A percentile compares a stretch with the other conserved stretches of the same genome.
These are phyloP conservation scores for Ethmia dodecea DNA, from an alignment of 2,888 invertebrate species.

Conservation along the genomic window DNA sequence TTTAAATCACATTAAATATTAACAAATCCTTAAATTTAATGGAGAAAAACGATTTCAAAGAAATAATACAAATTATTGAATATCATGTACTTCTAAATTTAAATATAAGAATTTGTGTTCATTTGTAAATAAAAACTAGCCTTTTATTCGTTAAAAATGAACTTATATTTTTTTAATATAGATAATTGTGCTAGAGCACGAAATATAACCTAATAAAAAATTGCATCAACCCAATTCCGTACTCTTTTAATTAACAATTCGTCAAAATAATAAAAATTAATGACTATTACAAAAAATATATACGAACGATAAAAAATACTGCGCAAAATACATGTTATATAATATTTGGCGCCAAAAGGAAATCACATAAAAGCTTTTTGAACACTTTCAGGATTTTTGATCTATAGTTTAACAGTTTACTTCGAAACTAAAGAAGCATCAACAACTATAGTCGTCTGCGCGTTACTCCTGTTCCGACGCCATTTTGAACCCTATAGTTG, in stretches of 20 bases:
- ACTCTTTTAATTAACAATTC: conserved; percentile 14
- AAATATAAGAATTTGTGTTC: no score
- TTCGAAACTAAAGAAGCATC: no score
- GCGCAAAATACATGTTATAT: conserved; percentile 2
- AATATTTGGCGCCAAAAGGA: conserved; percentile 32
- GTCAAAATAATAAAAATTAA: conserved; percentile 25
- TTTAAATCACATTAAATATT: conserved; percentile 51
- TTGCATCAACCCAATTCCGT: conserved; percentile 39
- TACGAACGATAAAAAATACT: conserved; percentile 15
- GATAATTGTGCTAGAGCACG: no score
- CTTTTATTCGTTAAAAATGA: no score
- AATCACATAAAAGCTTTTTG: conserved; percentile 3
- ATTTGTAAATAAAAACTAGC: no score
- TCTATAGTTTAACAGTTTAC: no score
- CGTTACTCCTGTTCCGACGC: no score
- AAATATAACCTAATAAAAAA: conserved; percentile 22
- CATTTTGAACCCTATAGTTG: no score
- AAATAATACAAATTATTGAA: conserved; percentile 6
- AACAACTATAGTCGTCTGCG: no score
- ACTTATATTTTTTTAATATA: no score
- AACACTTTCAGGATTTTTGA: no score
- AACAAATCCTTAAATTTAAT: conserved; percentile 13
- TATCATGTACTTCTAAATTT: no score
- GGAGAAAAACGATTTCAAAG: conserved; percentile 2
- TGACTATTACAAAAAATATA: conserved; percentile 13